Conservation (phyloP, 2,113 vertebrate species). For the Gymnogyps californianus region DNA sequence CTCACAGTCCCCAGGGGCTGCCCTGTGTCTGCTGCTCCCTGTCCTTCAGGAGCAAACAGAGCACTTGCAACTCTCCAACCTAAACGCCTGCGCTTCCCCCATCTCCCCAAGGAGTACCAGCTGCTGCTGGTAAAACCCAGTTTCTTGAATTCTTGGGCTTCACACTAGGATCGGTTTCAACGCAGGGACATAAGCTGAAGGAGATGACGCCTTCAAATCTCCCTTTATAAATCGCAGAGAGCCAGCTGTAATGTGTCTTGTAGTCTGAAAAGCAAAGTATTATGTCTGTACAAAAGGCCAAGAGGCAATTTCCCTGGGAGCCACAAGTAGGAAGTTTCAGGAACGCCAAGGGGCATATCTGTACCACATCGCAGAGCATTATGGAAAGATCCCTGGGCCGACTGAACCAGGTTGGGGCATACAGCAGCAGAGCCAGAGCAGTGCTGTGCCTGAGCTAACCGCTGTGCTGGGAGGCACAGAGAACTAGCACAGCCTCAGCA, state of each 20-base stretch:
- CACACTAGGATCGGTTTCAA: not conserved
- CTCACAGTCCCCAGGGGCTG: not conserved
- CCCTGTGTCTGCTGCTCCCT: not conserved
- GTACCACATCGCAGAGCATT: not conserved
- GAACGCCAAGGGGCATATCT: not conserved
- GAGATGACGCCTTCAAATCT: not conserved
- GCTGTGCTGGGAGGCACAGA: not conserved
- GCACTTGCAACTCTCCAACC: not conserved
- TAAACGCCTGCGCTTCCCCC: not conserved
- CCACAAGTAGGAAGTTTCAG: not conserved
- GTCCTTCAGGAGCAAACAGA: not conserved
- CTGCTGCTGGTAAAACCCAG: not conserved
- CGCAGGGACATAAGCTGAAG: not conserved
- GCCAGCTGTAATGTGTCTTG: not conserved
- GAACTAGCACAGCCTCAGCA: not conserved
- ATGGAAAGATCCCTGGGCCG: not conserved
- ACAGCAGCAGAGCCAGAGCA: not conserved
- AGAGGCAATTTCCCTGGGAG: slow-evolving; percentile 7
- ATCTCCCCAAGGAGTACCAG: not conserved
- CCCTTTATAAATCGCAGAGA: not conserved
- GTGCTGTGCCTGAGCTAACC: not conserved
- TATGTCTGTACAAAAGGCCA: slow-evolving; percentile 29
- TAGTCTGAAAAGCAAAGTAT: not conserved
- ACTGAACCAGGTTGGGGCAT: fast-evolving
- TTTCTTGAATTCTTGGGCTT: not conserved